Evolutionary conservation across 2,797 vertebrate genomes (phyloP).

Genomic region (Bradypodion pumilum): DNA sequence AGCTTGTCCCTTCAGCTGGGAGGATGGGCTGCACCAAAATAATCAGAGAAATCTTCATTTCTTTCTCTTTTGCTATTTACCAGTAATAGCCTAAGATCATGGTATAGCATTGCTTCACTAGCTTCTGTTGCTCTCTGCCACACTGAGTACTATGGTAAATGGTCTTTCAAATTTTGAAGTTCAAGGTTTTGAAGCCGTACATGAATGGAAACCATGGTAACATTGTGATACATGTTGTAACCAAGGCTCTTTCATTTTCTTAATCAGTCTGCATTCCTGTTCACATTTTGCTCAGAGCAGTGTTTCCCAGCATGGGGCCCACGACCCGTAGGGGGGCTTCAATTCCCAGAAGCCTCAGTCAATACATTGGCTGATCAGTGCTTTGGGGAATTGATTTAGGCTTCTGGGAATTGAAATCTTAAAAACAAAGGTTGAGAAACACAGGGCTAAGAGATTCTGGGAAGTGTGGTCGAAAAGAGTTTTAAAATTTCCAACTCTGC

Average conservation of each 20-base stretch:
- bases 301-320: no score
- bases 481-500: no score
- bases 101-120: not conserved
- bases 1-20: not conserved
- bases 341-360: no score
- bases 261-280: not conserved
- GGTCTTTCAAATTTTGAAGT: not conserved
- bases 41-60: not conserved
- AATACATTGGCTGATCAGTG: no score
- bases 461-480: no score
- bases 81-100: not conserved
- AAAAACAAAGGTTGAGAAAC: no score
- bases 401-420: not conserved
- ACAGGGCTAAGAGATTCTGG: no score
- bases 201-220: not conserved
- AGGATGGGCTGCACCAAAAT: not conserved
- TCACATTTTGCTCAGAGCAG: not conserved
- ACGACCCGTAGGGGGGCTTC: no score
- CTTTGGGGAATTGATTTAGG: no score
- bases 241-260: not conserved
- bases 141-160: not conserved
- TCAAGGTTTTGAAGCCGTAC: no score
- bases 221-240: not conserved
- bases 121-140: not conserved
- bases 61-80: not conserved